Base-by-base conservation (phyloP, 2,888 invertebrate species). In the Anaspis maculata region DNA sequence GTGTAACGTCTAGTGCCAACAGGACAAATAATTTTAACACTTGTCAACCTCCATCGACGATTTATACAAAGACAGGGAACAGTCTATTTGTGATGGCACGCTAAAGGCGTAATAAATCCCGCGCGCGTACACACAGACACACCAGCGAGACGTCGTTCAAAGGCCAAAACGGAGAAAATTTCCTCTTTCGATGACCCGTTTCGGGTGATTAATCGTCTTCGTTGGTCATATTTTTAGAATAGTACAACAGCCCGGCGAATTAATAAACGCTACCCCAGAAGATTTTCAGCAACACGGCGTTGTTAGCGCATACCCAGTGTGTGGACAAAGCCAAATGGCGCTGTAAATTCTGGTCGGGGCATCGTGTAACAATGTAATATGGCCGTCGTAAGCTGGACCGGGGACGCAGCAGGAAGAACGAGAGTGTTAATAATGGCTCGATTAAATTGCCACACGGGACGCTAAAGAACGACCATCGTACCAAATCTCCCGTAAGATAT, bases 251-350 rank as follows among this genome's bases (percentile, higher is more conserved):
- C n/a, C n/a, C n/a, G n/a, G n/a, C n/a, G n/a, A n/a, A n/a, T n/a
- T n/a, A n/a, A n/a, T n/a, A n/a, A n/a, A n/a, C n/a, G n/a, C n/a
- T n/a, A n/a, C n/a, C n/a, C n/a, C n/a, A n/a, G n/a, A n/a, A n/a
- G n/a, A n/a, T n/a, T n/a, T n/a, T n/a, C n/a, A n/a, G n/a, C n/a
- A n/a, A n/a, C n/a, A n/a, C n/a, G n/a, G n/a, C n/a, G 46, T 44
- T 48, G 46, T 46, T 46, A 42, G 46, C 44, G 48, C 45, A 46
- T 47, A 41, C 45, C 44, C 46, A 42, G 49, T 36, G 33, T 34
- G 46, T 43, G 51, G 51, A 52, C 52, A 52, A 52, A 50, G 51
- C 52, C 49, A 51, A 52, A 52, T 51, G 52, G 52, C 46, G 48
- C 34, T 41, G 51, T 52, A 52, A 52, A 52, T 52, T 51, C 44